Evolutionary conservation across 2,888 invertebrate species (phyloP).

Genomic region (Serripes groenlandicus): DNA sequence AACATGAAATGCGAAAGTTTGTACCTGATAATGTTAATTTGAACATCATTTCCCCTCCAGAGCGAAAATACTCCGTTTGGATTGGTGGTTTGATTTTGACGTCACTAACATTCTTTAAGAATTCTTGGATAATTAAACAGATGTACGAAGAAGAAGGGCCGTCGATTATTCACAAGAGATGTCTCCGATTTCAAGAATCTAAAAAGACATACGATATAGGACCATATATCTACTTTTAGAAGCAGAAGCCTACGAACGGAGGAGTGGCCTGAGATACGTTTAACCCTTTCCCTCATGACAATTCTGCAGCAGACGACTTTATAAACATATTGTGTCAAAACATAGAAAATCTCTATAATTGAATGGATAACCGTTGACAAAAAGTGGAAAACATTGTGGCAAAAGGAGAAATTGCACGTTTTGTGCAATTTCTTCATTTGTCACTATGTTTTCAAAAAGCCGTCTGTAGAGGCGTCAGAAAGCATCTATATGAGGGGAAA

Average conservation of each 20-base stretch:
- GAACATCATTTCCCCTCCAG: slow-evolving; percentile 73
- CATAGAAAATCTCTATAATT: not conserved
- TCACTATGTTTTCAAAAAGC: not conserved
- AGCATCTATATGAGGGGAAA: no score
- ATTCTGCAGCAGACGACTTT: not conserved
- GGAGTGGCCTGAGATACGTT: not conserved
- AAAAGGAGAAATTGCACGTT: not conserved
- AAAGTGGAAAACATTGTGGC: not conserved
- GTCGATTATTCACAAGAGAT: slow-evolving; percentile 98
- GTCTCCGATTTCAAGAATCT: slow-evolving; percentile 82
- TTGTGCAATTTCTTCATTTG: not conserved
- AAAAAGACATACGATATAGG: not conserved
- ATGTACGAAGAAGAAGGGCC: slow-evolving; percentile 98
- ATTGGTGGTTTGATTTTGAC: slow-evolving; percentile 69
- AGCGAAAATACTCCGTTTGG: slow-evolving; percentile 85
- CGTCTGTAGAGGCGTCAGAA: not conserved
- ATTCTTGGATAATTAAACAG: slow-evolving; percentile 64
- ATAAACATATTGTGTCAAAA: not conserved
- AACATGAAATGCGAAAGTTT: slow-evolving; percentile 72
- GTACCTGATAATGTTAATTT: slow-evolving; percentile 70
- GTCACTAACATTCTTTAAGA: slow-evolving; percentile 65
- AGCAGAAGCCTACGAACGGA: not conserved
- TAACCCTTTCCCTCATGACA: not conserved
- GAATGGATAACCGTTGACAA: not conserved
- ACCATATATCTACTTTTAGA: not conserved